Conservation (phyloP, 2,113 vertebrate species). For the Lophochroa leadbeateri region DNA sequence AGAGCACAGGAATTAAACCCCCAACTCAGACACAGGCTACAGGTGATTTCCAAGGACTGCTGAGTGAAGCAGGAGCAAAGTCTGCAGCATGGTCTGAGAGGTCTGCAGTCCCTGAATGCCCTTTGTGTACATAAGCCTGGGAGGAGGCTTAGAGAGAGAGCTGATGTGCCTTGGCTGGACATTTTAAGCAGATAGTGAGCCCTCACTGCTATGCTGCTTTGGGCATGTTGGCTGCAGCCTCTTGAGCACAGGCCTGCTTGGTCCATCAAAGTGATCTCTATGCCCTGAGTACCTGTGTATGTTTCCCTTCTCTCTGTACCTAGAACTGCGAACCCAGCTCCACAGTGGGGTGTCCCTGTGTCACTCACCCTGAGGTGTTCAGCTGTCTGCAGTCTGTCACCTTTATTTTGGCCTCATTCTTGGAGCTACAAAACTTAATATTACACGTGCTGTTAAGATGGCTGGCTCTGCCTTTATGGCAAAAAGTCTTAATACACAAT, state of each 20-base stretch:
- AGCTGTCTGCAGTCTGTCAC: not conserved
- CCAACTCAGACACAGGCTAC: not conserved
- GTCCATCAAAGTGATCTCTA: not conserved
- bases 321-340: not conserved
- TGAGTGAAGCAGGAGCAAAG: not conserved
- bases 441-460: rapidly evolving
- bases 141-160: not conserved
- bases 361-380: not conserved
- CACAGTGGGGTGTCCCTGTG: not conserved
- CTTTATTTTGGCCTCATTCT: not conserved
- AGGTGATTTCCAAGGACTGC: not conserved
- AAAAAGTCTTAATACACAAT: not conserved
- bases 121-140: rapidly evolving
- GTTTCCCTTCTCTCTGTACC: not conserved
- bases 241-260: not conserved
- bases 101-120: not conserved
- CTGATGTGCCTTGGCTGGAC: not conserved
- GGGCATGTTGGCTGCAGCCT: not conserved
- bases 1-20: not conserved
- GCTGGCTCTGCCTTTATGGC: not conserved
- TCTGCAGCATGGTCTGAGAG: not conserved
- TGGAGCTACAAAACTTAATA: not conserved
- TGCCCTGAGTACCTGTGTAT: rapidly evolving
- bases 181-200: not conserved
- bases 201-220: not conserved